Percentiles rank a stretch among this genome's conserved stretches.
Conservation (phyloP, 2,888 invertebrate species). For the Rotaria socialis region DNA sequence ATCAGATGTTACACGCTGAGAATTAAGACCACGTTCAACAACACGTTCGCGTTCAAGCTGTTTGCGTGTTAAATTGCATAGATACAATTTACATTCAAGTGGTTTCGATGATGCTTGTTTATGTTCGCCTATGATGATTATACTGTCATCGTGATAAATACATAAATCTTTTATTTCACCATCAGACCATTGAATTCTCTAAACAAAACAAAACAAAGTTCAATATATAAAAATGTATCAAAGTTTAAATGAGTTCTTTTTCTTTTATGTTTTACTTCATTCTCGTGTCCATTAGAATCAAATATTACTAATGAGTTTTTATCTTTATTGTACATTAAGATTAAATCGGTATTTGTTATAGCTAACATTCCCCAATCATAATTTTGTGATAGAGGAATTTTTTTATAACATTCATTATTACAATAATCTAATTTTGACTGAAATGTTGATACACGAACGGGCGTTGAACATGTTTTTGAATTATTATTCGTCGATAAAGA, state of each 20-base stretch:
- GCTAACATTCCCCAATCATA: conserved; percentile 34
- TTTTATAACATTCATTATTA: conserved; percentile 6
- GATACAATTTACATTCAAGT: conserved; percentile 32
- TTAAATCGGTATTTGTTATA: background rate
- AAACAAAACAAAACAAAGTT: background rate
- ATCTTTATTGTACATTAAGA: conserved; percentile 21
- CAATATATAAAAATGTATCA: no score
- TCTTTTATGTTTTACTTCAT: background rate
- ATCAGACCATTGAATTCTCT: conserved; percentile 36
- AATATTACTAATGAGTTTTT: conserved; percentile 29
- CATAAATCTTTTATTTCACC: conserved; percentile 34
- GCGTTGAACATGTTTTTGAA: background rate
- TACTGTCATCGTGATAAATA: conserved; percentile 35
- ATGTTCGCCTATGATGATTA: conserved; percentile 2
- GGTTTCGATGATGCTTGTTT: conserved; percentile 13
- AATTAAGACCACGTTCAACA: conserved; percentile 35
- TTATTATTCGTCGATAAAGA: background rate
- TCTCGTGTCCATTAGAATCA: background rate
- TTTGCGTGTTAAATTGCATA: conserved; percentile 28
- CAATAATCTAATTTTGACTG: conserved; percentile 13
- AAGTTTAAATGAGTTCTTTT: no score
- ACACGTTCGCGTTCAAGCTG: conserved; percentile 31
- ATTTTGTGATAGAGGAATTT: conserved; percentile 14
- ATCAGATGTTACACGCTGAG: background rate
- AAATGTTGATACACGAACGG: background rate